A percentile compares a stretch with the other conserved stretches of the same genome.
Conservation (phyloP, 2,113 vertebrate genomes). For the Brevimyrus niger region DNA sequence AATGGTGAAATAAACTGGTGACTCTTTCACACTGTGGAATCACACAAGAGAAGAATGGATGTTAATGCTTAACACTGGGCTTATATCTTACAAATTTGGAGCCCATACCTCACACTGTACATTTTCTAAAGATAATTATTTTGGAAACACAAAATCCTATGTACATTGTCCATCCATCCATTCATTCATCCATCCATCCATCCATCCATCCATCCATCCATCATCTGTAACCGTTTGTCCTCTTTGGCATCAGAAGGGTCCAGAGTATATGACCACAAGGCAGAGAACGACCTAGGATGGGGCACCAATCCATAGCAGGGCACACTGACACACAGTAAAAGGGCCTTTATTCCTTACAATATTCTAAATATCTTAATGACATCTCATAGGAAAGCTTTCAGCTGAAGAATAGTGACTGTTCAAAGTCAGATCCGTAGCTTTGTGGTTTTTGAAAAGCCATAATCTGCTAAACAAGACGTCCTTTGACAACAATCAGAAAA, state of each 20-base stretch:
- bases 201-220: not conserved
- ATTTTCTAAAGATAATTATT: not conserved
- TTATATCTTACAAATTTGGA: not conserved
- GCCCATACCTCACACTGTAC: not conserved
- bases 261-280: not conserved
- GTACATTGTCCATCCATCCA: too few relatives aligned
- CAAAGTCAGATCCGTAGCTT: not conserved
- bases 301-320: not conserved
- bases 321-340: not conserved
- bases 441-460: not conserved
- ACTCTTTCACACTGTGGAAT: not conserved
- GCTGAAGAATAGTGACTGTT: not conserved
- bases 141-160: not conserved
- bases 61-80: not conserved
- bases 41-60: not conserved
- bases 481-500: slow-evolving; percentile 11
- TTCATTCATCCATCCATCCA: not conserved
- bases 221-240: not conserved
- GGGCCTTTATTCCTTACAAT: not conserved
- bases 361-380: not conserved
- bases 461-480: not conserved
- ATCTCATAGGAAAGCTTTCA: not conserved
- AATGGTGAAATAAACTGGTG: not conserved
- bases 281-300: not conserved
- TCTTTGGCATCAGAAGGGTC: not conserved